Conservation (phyloP, 2,797 vertebrate genomes). For the Staurois parvus region DNA sequence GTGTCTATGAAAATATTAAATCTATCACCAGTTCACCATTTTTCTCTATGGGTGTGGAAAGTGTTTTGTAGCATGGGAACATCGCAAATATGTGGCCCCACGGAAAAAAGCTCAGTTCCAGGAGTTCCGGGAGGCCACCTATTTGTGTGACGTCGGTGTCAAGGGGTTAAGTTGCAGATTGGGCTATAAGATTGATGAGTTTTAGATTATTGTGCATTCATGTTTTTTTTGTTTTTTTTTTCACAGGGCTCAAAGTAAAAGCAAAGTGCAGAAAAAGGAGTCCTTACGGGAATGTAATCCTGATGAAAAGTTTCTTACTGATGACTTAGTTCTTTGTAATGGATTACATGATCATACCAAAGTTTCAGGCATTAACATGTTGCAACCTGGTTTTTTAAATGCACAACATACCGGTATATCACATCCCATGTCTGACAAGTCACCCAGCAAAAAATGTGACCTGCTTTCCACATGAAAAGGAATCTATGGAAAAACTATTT, state of each 20-base stretch:
- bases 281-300: constrained; percentile 60
- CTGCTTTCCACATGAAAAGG: constrained; percentile 57
- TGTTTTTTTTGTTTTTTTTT: constrained; percentile 40
- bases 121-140: no score
- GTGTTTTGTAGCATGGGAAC: no score
- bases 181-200: no score
- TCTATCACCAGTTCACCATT: no score
- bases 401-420: constrained; percentile 48
- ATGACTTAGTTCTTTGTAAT: constrained; percentile 49
- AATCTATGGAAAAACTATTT: constrained; percentile 68
- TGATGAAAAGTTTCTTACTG: constrained; percentile 17
- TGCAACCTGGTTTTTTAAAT: constrained; percentile 46
- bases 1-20: no score
- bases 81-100: no score
- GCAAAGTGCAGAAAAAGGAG: constrained; percentile 60
- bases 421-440: neutral
- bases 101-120: no score
- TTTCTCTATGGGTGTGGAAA: no score
- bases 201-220: neutral
- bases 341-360: constrained; percentile 24
- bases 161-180: no score
- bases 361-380: neutral
- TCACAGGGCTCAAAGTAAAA: constrained; percentile 62
- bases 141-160: no score
- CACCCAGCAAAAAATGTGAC: constrained; percentile 14